phyloP scores from a whole-genome alignment of 2,797 vertebrate genomes.

The Hypotaenidia okinawae region DNA sequence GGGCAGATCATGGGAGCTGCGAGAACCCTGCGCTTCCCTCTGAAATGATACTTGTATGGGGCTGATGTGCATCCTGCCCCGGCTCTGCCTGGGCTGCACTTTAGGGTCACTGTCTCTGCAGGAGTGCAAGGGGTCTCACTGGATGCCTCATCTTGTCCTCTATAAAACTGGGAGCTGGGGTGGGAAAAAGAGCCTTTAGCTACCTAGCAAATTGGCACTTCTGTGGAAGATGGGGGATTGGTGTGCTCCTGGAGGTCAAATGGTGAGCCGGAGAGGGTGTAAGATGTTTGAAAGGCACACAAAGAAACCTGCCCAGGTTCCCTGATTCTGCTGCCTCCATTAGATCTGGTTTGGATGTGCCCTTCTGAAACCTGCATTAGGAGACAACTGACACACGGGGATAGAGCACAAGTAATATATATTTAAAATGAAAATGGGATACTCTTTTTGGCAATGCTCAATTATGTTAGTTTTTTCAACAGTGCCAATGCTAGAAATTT shows the following conservation, averaged over 20 bases:
- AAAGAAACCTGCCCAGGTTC: background rate
- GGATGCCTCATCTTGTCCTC: background rate
- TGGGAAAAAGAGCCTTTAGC: background rate
- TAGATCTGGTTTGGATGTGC: background rate
- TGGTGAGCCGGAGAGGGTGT: background rate
- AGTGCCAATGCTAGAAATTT: background rate
- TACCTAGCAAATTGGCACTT: background rate
- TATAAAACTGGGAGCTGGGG: background rate
- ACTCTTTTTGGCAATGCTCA: background rate
- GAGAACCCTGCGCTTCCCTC: background rate
- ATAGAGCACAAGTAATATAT: background rate
- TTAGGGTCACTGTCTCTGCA: accelerated
- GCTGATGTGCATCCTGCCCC: accelerated
- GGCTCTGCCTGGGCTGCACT: background rate
- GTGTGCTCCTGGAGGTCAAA: background rate
- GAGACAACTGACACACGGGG: background rate
- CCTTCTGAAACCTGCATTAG: background rate
- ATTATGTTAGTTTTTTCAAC: background rate
- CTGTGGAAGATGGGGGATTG: background rate
- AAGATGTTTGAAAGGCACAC: background rate
- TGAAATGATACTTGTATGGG: background rate
- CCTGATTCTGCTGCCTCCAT: background rate
- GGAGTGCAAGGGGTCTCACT: background rate
- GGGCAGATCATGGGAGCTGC: background rate
- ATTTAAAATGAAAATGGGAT: background rate